phyloP scores from a whole-genome alignment of 2,888 invertebrate genomes.

The Synanthedon andrenaeformis region DNA sequence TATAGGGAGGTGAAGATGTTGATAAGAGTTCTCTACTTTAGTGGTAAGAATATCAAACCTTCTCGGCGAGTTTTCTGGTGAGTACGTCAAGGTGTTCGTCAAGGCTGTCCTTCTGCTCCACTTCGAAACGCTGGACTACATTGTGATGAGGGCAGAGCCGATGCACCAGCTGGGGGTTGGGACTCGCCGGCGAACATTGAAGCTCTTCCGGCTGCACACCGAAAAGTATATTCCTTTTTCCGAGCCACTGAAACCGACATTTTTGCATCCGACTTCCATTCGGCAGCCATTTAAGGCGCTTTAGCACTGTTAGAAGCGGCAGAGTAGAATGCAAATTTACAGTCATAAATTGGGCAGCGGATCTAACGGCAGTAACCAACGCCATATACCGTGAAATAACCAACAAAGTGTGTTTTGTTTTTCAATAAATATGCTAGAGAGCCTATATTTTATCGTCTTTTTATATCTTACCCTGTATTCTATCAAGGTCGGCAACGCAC shows the following conservation, averaged over 20 bases:
- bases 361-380: no score
- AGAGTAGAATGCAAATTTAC: no score
- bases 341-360: no score
- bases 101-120: conserved; percentile 55
- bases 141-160: conserved; percentile 49
- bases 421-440: no score
- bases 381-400: no score
- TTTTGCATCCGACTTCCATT: neutral
- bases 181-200: conserved; percentile 12
- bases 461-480: no score
- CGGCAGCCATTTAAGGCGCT: neutral
- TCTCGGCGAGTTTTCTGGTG: conserved; percentile 55
- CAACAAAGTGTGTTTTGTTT: no score
- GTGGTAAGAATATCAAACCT: conserved; percentile 22
- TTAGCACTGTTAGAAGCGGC: neutral
- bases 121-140: conserved; percentile 41
- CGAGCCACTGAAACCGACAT: neutral
- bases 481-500: no score
- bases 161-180: conserved; percentile 34
- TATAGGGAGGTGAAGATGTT: no score
- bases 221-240: neutral
- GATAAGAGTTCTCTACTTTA: no score
- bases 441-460: no score
- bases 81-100: conserved; percentile 55
- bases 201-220: conserved; percentile 1